Percentiles rank a stretch among this genome's conserved stretches.
Conservation (phyloP, 2,888 invertebrate species). For the Meganola albula region DNA sequence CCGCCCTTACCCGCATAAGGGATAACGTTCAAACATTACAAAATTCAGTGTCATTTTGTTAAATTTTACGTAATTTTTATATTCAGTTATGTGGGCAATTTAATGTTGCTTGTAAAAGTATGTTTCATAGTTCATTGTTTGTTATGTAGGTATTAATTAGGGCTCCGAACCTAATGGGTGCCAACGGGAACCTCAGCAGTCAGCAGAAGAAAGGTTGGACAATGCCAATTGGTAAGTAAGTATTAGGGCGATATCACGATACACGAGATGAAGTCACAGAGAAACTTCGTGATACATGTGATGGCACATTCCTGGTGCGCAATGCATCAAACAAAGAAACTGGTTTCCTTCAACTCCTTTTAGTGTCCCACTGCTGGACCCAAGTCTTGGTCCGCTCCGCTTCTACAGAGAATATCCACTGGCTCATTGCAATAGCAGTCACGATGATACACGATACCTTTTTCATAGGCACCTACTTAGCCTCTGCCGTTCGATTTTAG, state of each 20-base stretch:
- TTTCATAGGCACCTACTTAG: too few species aligned
- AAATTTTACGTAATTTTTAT: conserved; percentile 33
- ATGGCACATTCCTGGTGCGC: conserved; percentile 97
- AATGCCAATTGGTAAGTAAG: too few species aligned
- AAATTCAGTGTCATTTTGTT: conserved; percentile 26
- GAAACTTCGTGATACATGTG: conserved; percentile 91
- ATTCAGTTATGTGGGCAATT: conserved; percentile 33
- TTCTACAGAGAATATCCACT: conserved; percentile 89
- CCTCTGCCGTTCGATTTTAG: too few species aligned
- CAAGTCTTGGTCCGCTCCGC: conserved; percentile 90
- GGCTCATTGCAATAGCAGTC: conserved; percentile 93
- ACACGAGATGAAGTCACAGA: conserved; percentile 97
- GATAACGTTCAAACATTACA: conserved; percentile 24
- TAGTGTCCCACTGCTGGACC: too few species aligned
- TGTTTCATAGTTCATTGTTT: too few species aligned
- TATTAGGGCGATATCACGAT: too few species aligned
- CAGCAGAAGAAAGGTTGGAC: too few species aligned
- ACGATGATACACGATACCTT: too few species aligned
- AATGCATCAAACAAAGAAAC: conserved; percentile 96
- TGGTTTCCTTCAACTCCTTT: conserved; percentile 92
- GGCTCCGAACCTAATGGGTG: too few species aligned
- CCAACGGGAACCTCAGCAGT: too few species aligned
- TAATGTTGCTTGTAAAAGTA: conserved; percentile 22
- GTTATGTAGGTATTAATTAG: too few species aligned
- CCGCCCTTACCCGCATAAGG: conserved; percentile 33